A percentile compares a stretch with the other conserved stretches of the same genome.
Conservation (phyloP, 2,888 invertebrate species). For the Agrotis segetum region DNA sequence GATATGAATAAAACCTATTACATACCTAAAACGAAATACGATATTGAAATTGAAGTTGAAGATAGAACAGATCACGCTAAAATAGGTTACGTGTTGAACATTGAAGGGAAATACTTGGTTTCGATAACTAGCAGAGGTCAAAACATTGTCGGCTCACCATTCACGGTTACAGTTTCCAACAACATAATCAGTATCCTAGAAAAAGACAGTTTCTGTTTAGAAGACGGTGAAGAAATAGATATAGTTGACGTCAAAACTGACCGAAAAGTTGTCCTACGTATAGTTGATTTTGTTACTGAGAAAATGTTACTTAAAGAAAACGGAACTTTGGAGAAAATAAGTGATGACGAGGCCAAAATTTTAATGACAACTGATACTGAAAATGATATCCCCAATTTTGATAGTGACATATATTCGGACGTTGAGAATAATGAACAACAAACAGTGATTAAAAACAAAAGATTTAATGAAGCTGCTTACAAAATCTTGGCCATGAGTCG, state of each 20-base stretch:
- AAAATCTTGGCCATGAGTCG: constrained; percentile 80
- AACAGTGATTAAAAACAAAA: constrained; percentile 51
- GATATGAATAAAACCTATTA: constrained; percentile 87
- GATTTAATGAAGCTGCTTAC: constrained; percentile 76
- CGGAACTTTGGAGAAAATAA: constrained; percentile 86
- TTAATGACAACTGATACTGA: constrained; percentile 79
- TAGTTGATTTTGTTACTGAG: constrained; percentile 90
- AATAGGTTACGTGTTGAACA: constrained; percentile 87
- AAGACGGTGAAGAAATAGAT: constrained; percentile 88
- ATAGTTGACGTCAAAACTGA: constrained; percentile 85
- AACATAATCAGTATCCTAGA: constrained; percentile 81
- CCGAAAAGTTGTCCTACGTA: constrained; percentile 87
- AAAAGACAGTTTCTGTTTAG: constrained; percentile 82
- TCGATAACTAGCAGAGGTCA: constrained; percentile 90
- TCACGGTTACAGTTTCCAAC: constrained; percentile 84
- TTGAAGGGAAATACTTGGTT: constrained; percentile 91
- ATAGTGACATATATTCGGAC: constrained; percentile 59
- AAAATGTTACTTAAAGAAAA: constrained; percentile 90
- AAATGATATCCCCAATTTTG: constrained; percentile 59
- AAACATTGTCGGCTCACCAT: constrained; percentile 92
- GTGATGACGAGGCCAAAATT: constrained; percentile 83
- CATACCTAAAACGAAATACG: constrained; percentile 87
- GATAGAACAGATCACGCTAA: constrained; percentile 87
- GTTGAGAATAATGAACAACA: constrained; percentile 28
- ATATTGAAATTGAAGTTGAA: constrained; percentile 89